These are phyloP conservation scores for Ceyx melanurus DNA, from an alignment of 2,113 vertebrate genomes.

Conservation along the genomic window DNA sequence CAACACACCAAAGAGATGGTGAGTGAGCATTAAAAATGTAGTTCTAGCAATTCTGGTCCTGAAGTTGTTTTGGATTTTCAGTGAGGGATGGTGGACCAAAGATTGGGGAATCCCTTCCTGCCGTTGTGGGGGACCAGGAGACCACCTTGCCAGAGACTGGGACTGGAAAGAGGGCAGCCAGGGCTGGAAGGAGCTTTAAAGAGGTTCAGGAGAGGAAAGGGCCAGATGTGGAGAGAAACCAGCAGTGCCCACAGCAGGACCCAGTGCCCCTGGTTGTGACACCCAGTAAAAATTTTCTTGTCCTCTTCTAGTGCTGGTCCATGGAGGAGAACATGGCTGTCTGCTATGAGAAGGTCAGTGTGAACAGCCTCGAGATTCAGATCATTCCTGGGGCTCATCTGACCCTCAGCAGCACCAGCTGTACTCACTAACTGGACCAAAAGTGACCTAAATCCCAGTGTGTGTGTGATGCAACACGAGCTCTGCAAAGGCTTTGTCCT, in stretches of 20 bases:
- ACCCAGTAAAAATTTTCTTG: background rate
- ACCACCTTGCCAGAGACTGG: fast-evolving
- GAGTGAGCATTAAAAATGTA: background rate
- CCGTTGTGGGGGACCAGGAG: background rate
- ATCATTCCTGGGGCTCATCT: background rate
- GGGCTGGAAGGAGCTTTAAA: background rate
- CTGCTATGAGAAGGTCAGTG: background rate
- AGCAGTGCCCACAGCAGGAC: background rate
- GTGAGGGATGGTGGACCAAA: background rate
- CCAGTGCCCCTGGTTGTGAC: background rate
- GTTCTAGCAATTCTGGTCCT: background rate
- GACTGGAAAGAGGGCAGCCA: background rate
- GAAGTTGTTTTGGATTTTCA: background rate
- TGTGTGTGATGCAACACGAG: fast-evolving
- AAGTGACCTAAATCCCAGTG: background rate
- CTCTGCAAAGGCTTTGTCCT: background rate
- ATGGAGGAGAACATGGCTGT: fast-evolving
- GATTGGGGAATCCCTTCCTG: background rate
- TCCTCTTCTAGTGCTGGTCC: background rate
- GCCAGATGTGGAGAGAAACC: background rate
- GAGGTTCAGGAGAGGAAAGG: background rate
- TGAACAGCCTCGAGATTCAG: background rate
- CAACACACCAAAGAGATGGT: background rate
- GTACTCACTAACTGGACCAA: background rate
- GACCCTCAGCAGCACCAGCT: background rate